Conservation (phyloP, 1,140 invertebrate genomes). For the Trypoxylus dichotomus region DNA sequence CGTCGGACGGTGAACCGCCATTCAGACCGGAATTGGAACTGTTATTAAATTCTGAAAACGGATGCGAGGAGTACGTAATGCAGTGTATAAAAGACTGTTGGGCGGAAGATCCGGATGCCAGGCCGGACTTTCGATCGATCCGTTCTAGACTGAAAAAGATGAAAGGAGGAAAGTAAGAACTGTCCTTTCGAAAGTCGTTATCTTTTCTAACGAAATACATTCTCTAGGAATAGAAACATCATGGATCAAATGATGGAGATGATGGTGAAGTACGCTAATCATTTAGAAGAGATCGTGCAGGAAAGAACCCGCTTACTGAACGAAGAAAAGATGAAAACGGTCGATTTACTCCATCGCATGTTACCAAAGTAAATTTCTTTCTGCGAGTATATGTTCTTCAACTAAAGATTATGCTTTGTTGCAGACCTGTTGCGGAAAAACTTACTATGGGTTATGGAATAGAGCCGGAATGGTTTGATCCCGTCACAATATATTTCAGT, state of each 20-base stretch:
- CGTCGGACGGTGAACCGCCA: conserved; percentile 63
- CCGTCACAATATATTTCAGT: conserved; percentile 96
- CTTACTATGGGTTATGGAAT: conserved; percentile 88
- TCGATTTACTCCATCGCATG: conserved; percentile 91
- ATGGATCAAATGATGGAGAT: conserved; percentile 97
- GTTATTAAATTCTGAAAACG: conserved; percentile 65
- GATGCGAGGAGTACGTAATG: conserved; percentile 76
- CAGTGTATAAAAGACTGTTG: conserved; percentile 83
- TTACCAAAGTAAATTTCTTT: conserved; percentile 72
- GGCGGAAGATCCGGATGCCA: conserved; percentile 76
- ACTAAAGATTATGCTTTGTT: neutral
- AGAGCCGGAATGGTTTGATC: conserved; percentile 92
- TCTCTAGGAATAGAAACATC: conserved; percentile 77
- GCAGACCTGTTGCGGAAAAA: conserved; percentile 77
- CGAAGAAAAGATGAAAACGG: conserved; percentile 93
- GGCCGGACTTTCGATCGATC: conserved; percentile 82
- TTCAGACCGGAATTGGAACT: conserved; percentile 78
- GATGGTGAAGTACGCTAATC: conserved; percentile 94
- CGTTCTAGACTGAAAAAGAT: conserved; percentile 80
- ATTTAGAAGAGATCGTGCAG: conserved; percentile 90
- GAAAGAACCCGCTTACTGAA: conserved; percentile 84
- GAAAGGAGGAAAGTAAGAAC: conserved; percentile 77
- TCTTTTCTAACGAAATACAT: neutral
- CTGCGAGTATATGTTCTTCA: neutral
- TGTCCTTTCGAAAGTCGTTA: neutral